phyloP scores from a whole-genome alignment of 2,888 invertebrate species.

The Taenaris catops region DNA sequence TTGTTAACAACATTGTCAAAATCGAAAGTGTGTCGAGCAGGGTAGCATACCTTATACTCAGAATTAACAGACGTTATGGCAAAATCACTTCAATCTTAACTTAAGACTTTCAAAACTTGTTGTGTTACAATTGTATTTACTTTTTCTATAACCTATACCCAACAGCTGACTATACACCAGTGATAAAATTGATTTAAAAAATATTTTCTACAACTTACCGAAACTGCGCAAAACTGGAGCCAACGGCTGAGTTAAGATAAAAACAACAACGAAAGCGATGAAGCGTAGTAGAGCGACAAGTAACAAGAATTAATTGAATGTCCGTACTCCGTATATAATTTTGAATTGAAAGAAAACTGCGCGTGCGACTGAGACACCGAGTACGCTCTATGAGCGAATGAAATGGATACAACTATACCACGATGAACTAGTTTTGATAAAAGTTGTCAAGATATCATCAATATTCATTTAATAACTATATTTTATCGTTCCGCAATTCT shows the following conservation, averaged over 20 bases:
- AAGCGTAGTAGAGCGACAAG: conserved; percentile 35
- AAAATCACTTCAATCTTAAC: conserved; percentile 5
- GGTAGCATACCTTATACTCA: too few species aligned
- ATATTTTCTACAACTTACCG: not conserved
- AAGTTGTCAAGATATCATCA: too few species aligned
- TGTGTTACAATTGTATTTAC: conserved; percentile 18
- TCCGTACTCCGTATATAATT: conserved; percentile 40
- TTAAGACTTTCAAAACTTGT: conserved; percentile 10
- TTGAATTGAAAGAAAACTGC: conserved; percentile 42
- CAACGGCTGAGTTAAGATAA: conserved; percentile 8
- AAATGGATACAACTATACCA: conserved; percentile 29
- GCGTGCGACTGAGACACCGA: conserved; percentile 48
- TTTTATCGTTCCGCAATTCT: too few species aligned
- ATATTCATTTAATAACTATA: too few species aligned
- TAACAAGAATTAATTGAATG: conserved; percentile 46
- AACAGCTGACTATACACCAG: conserved; percentile 23
- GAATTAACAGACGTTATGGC: not conserved
- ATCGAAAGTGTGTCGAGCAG: too few species aligned
- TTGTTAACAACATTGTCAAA: too few species aligned
- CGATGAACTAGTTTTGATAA: too few species aligned
- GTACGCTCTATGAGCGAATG: conserved; percentile 32
- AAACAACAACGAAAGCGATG: conserved; percentile 23
- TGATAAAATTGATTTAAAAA: too few species aligned
- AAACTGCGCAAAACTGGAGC: conserved; percentile 12
- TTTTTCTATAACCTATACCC: conserved; percentile 22